Conservation (phyloP, 2,888 invertebrate genomes). For the Steinernema scapterisci region DNA sequence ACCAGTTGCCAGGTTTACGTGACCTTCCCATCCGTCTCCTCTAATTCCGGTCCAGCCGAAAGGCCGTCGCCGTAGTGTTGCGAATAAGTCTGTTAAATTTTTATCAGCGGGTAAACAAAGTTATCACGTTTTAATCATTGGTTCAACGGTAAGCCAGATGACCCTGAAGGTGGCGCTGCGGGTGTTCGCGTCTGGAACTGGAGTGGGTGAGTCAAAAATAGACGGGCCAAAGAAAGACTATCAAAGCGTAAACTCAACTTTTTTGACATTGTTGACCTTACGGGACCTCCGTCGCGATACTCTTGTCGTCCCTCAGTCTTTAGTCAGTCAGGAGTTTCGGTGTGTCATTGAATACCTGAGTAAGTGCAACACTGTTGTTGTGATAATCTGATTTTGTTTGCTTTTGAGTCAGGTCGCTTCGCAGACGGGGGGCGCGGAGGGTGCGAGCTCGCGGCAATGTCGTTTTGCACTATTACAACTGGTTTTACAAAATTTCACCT, state of each 20-base stretch:
- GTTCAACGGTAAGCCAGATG: background rate
- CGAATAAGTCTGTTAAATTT: constrained; percentile 1
- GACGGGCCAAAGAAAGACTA: background rate
- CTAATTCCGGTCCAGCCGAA: background rate
- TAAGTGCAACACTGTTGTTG: constrained; percentile 33
- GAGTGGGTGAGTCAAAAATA: background rate
- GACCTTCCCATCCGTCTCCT: background rate
- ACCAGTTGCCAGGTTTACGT: background rate
- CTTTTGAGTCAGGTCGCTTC: constrained; percentile 29
- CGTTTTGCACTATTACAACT: constrained; percentile 33
- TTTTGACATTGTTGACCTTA: constrained; percentile 21
- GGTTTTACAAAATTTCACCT: constrained; percentile 32
- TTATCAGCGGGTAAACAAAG: constrained; percentile 24
- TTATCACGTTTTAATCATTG: constrained; percentile 3
- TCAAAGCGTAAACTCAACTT: constrained; percentile 3
- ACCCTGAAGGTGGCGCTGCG: background rate
- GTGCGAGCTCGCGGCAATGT: constrained; percentile 26
- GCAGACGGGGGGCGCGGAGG: constrained; percentile 16
- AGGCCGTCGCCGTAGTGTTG: constrained; percentile 14
- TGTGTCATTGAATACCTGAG: constrained; percentile 32
- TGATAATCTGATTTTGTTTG: constrained; percentile 32
- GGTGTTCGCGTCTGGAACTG: background rate
- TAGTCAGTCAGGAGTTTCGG: background rate
- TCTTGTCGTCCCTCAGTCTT: constrained; percentile 17
- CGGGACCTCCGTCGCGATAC: background rate